Conservation (phyloP, 1,140 invertebrate species). For the Listronotus oregonensis region DNA sequence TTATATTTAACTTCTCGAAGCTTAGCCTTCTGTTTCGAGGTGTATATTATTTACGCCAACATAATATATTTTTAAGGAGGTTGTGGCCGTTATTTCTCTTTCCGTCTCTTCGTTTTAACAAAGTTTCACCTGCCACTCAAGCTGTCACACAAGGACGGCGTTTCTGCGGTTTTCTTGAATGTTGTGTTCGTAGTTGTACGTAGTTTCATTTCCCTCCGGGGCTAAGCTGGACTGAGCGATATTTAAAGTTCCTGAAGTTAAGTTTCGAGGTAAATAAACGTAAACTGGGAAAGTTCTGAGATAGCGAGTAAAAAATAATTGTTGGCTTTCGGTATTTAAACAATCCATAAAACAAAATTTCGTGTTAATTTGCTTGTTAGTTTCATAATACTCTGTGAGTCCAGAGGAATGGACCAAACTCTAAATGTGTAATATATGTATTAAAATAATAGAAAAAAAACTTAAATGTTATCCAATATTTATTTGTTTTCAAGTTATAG, state of each 20-base stretch:
- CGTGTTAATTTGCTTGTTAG: too few relatives aligned
- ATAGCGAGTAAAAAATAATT: not conserved
- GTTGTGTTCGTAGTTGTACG: constrained; percentile 26
- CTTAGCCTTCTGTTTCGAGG: too few relatives aligned
- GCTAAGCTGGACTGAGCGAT: constrained; percentile 19
- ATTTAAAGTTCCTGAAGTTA: constrained; percentile 26
- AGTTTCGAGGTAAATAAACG: constrained; percentile 24
- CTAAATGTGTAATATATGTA: too few relatives aligned
- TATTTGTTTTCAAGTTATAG: not conserved
- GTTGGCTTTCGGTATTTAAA: not conserved
- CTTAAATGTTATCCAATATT: too few relatives aligned
- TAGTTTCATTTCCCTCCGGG: constrained; percentile 26
- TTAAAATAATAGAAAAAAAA: too few relatives aligned
- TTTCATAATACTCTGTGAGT: too few relatives aligned
- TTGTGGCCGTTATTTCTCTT: not conserved
- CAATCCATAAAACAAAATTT: too few relatives aligned
- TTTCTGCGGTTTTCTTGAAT: constrained; percentile 29
- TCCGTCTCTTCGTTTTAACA: constrained; percentile 19
- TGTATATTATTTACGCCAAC: too few relatives aligned
- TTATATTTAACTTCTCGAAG: too few relatives aligned
- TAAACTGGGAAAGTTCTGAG: constrained; percentile 4
- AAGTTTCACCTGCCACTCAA: constrained; percentile 32
- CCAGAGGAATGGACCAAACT: too few relatives aligned
- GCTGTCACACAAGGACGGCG: constrained; percentile 27
- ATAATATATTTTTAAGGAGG: not conserved